Conservation (phyloP, 2,797 vertebrate species). For the Ctenopoma multispine region DNA sequence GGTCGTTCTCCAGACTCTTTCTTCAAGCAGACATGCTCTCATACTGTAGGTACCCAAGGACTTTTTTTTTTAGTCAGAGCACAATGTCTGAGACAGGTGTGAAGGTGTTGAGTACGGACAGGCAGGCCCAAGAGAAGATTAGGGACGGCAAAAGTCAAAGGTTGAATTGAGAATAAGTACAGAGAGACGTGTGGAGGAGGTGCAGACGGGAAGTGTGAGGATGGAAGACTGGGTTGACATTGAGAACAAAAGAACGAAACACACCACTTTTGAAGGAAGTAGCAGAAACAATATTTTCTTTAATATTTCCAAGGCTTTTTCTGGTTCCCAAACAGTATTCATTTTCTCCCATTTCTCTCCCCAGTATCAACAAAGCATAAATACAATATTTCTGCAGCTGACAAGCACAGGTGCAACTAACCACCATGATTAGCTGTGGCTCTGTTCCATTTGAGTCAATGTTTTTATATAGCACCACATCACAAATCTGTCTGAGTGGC, state of each 20-base stretch:
- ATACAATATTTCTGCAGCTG: constrained; percentile 1
- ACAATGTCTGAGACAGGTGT: background rate
- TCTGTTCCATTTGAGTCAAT: background rate
- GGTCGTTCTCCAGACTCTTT: constrained; percentile 11
- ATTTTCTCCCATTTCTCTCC: background rate
- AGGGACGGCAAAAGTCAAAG: constrained; percentile 13
- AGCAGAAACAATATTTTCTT: background rate
- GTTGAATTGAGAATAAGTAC: constrained; percentile 3
- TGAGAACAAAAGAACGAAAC: background rate
- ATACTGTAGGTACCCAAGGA: too few relatives aligned
- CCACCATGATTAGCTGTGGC: background rate
- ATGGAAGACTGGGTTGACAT: background rate
- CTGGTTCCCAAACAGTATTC: background rate
- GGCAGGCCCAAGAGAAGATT: constrained; percentile 9
- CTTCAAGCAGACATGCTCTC: too few relatives aligned
- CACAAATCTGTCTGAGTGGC: background rate
- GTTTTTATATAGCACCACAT: background rate
- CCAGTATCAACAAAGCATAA: background rate
- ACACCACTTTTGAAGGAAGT: background rate
- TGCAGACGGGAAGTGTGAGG: background rate
- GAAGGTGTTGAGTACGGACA: constrained; percentile 6
- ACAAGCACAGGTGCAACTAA: background rate
- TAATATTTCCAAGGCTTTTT: background rate
- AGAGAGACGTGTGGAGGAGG: background rate
- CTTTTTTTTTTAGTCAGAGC: background rate